These are phyloP conservation scores for Drosophila bifasciata DNA, from an alignment of 1,140 invertebrate genomes.

Conservation along the genomic window DNA sequence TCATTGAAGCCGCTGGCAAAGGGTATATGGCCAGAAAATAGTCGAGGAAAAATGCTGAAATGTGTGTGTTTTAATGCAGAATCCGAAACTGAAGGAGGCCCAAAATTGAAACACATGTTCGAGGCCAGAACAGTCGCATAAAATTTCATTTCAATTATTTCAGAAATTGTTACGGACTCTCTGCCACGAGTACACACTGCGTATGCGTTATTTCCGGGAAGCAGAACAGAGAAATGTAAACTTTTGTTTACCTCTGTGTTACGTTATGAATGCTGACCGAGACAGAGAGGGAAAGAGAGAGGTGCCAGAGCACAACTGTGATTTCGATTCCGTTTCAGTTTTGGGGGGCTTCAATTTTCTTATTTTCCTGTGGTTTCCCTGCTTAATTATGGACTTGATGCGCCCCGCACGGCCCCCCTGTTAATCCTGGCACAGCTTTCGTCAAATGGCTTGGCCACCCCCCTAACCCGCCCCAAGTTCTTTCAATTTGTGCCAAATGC, in stretches of 20 bases:
- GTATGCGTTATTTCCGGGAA: constrained; percentile 11
- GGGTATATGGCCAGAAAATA: too few relatives aligned
- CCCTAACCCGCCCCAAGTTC: background rate
- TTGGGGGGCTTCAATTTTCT: constrained; percentile 19
- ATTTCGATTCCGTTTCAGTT: constrained; percentile 24
- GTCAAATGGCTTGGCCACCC: constrained; percentile 37
- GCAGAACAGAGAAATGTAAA: too few relatives aligned
- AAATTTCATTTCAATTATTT: constrained; percentile 47
- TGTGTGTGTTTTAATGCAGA: constrained; percentile 11
- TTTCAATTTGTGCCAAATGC: constrained; percentile 42
- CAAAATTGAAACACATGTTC: constrained; percentile 21
- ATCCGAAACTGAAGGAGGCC: constrained; percentile 1
- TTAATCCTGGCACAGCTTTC: constrained; percentile 28
- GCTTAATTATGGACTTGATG: constrained; percentile 66
- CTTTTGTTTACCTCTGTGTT: too few relatives aligned
- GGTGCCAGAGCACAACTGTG: background rate
- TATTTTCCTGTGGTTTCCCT: constrained; percentile 48
- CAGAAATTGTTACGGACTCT: constrained; percentile 5
- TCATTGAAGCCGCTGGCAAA: too few relatives aligned
- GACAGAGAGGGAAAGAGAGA: too few relatives aligned
- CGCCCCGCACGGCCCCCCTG: constrained; percentile 6
- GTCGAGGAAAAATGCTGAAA: constrained; percentile 1
- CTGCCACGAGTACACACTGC: constrained; percentile 7
- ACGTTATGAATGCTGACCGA: too few relatives aligned
- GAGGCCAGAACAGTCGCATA: constrained; percentile 11